These are phyloP conservation scores for Agriopis marginaria DNA, from an alignment of 2,888 invertebrate genomes.

Conservation along the genomic window DNA sequence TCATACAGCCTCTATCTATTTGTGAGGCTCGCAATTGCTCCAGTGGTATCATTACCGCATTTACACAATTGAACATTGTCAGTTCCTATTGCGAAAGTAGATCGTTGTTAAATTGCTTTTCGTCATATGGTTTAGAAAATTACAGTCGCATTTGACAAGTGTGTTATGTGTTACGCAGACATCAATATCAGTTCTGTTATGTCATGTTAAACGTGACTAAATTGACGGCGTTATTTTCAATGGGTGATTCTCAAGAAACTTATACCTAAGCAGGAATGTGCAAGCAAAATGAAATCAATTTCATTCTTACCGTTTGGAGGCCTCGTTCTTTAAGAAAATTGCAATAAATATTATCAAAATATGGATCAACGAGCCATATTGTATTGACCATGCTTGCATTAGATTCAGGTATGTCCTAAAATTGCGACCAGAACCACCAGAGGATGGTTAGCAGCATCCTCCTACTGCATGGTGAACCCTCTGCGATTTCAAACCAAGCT, in stretches of 20 bases:
- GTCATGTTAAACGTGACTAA: constrained; percentile 33
- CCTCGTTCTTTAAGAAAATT: no score
- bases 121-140: constrained; percentile 73
- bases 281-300: no score
- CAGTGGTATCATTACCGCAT: constrained; percentile 71
- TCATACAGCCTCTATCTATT: constrained; percentile 53
- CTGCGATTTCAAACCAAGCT: no score
- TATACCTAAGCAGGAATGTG: no score
- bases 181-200: constrained; percentile 32
- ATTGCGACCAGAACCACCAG: no score
- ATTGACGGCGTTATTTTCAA: constrained; percentile 41
- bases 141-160: constrained; percentile 64
- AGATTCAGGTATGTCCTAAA: no score
- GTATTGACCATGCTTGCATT: no score
- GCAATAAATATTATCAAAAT: no score
- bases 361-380: no score
- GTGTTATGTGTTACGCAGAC: constrained; percentile 51
- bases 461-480: no score
- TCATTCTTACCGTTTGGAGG: no score
- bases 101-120: constrained; percentile 78
- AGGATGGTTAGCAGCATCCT: no score
- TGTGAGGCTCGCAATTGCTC: constrained; percentile 58
- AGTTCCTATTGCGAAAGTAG: constrained; percentile 76
- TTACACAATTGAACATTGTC: constrained; percentile 79
- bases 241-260: neutral